Conservation (phyloP, 2,797 vertebrate species). For the Alca torda region DNA sequence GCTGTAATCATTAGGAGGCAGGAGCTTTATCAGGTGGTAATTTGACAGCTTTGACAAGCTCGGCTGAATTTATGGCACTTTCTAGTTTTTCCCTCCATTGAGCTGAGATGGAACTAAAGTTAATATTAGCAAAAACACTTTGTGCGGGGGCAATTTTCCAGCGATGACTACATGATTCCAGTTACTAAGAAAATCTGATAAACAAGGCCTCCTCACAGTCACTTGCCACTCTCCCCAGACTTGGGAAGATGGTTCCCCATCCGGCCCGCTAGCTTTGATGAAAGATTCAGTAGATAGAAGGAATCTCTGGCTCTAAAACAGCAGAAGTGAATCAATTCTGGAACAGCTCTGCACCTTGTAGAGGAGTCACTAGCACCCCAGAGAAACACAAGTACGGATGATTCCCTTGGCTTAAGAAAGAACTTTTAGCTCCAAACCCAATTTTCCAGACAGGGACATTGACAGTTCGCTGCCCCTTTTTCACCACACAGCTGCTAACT, state of each 20-base stretch:
- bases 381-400: not conserved
- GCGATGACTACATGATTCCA: not conserved
- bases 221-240: not conserved
- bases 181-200: not conserved
- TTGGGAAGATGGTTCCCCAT: not conserved
- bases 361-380: not conserved
- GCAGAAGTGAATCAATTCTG: not conserved
- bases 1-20: not conserved
- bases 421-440: not conserved
- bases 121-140: constrained; percentile 49
- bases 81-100: constrained; percentile 49
- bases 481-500: not conserved
- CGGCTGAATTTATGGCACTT: constrained; percentile 28
- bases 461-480: not conserved
- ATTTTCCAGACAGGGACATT: not conserved
- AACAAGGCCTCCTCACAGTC: not conserved
- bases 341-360: not conserved
- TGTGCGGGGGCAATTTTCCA: not conserved
- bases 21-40: constrained; percentile 25
- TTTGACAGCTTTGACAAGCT: constrained; percentile 34
- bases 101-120: constrained; percentile 54
- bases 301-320: not conserved
- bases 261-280: not conserved
- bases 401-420: not conserved
- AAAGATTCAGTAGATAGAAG: not conserved